A percentile compares a stretch with the other conserved stretches of the same genome.
These are phyloP conservation scores for Dryobota labecula DNA, from an alignment of 2,888 invertebrate species.

Conservation along the genomic window DNA sequence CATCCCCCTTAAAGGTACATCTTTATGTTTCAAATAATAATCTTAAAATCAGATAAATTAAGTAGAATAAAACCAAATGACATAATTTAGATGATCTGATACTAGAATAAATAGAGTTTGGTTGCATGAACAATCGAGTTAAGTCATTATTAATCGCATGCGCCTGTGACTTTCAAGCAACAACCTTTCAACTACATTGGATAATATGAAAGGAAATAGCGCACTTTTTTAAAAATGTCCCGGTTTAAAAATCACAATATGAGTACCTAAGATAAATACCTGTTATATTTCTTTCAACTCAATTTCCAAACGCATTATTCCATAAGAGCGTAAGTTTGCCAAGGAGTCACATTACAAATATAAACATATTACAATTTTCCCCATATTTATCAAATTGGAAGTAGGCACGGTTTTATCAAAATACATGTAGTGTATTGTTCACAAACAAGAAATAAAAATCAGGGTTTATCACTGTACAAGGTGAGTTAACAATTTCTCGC, in stretches of 20 bases:
- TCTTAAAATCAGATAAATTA: not conserved
- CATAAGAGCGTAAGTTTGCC: not conserved
- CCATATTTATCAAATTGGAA: not conserved
- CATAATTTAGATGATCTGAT: no score
- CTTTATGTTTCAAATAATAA: no score
- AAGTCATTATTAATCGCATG: not conserved
- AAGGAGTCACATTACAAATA: conserved; percentile 9
- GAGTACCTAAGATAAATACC: conserved; percentile 18
- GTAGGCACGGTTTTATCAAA: not conserved
- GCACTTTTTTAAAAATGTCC: not conserved
- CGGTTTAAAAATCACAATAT: not conserved
- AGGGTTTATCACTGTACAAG: conserved; percentile 11
- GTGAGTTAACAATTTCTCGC: conserved; percentile 14
- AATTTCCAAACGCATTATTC: conserved; percentile 23
- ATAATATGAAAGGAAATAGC: not conserved
- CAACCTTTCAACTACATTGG: no score
- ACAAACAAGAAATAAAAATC: conserved; percentile 8
- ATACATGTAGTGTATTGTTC: conserved; percentile 6
- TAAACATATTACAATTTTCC: not conserved
- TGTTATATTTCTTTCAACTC: conserved; percentile 10
- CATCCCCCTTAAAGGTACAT: no score
- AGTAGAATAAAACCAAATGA: not conserved
- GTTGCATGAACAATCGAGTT: not conserved
- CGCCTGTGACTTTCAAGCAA: not conserved
- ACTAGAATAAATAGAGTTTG: not conserved